A percentile compares a stretch with the other conserved stretches of the same genome.
phyloP scores from a whole-genome alignment of 2,888 invertebrate species.

The Colletes collaris region DNA sequence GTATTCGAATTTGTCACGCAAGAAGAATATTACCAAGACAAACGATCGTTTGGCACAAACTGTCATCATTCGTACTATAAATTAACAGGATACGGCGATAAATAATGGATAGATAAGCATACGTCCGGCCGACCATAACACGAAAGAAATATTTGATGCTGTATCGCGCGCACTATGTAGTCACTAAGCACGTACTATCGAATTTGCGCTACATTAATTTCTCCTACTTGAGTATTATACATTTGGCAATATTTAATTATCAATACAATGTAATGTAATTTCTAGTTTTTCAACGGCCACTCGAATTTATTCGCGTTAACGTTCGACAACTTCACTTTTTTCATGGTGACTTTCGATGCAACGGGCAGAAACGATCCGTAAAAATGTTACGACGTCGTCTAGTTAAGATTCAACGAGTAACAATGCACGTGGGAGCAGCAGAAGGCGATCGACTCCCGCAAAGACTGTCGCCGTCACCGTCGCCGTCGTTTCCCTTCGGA shows the following conservation, averaged over 20 bases:
- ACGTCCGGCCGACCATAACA: background rate
- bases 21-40: background rate
- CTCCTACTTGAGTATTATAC: too few species aligned
- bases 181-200: too few species aligned
- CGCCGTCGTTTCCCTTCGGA: constrained; percentile 18
- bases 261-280: too few species aligned
- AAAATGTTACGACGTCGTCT: constrained; percentile 21
- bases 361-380: background rate
- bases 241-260: too few species aligned
- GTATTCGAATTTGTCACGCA: too few species aligned
- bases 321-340: too few species aligned
- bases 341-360: background rate
- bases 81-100: constrained; percentile 13
- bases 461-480: constrained; percentile 51
- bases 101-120: background rate
- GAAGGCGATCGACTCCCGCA: constrained; percentile 69
- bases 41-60: background rate
- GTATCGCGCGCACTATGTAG: too few species aligned
- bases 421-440: constrained; percentile 56
- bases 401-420: constrained; percentile 54
- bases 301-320: too few species aligned
- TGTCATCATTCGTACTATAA: background rate
- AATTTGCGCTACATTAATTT: too few species aligned
- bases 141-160: background rate
- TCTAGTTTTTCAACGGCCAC: too few species aligned